phyloP scores from a whole-genome alignment of 2,888 invertebrate genomes.

The Drosophila imparisetae region DNA sequence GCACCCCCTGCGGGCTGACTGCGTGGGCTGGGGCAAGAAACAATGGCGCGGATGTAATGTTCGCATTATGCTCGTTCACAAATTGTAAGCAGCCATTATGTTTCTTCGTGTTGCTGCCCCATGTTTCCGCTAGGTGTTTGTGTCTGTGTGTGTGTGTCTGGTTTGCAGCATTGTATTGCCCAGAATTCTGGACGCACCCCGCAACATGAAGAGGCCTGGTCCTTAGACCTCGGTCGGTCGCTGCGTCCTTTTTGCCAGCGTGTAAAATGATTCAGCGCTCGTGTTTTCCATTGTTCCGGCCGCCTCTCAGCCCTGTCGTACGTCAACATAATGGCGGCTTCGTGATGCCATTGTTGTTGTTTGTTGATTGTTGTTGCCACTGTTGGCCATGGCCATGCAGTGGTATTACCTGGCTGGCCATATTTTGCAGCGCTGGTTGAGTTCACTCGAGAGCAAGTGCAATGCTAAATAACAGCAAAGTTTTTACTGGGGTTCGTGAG shows the following conservation, averaged over 20 bases:
- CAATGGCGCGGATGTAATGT: constrained; percentile 81
- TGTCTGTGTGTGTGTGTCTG: constrained; percentile 36
- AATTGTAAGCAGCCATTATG: constrained; percentile 82
- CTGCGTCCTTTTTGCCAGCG: constrained; percentile 37
- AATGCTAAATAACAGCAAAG: constrained; percentile 34
- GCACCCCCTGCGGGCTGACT: constrained; percentile 9
- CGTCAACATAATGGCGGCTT: constrained; percentile 73
- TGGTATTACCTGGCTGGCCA: constrained; percentile 40
- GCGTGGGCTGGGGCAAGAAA: constrained; percentile 52
- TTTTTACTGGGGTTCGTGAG: constrained; percentile 24
- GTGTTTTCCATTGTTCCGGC: constrained; percentile 57
- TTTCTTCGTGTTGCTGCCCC: constrained; percentile 71
- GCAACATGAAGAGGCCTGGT: constrained; percentile 29
- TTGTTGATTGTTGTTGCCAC: constrained; percentile 19
- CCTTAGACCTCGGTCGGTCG: constrained; percentile 21
- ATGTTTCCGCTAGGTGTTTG: constrained; percentile 14
- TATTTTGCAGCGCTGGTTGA: constrained; percentile 23
- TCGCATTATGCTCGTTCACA: constrained; percentile 82
- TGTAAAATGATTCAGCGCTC: constrained; percentile 56
- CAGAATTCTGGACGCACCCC: constrained; percentile 40
- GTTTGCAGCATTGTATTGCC: constrained; percentile 61
- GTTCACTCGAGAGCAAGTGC: constrained; percentile 33
- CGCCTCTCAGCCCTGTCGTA: constrained; percentile 57
- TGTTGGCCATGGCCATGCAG: constrained; percentile 31
- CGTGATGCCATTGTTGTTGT: constrained; percentile 54